Evolutionary conservation across 2,797 vertebrate species (phyloP).

Genomic region (Clarias fuscus): DNA sequence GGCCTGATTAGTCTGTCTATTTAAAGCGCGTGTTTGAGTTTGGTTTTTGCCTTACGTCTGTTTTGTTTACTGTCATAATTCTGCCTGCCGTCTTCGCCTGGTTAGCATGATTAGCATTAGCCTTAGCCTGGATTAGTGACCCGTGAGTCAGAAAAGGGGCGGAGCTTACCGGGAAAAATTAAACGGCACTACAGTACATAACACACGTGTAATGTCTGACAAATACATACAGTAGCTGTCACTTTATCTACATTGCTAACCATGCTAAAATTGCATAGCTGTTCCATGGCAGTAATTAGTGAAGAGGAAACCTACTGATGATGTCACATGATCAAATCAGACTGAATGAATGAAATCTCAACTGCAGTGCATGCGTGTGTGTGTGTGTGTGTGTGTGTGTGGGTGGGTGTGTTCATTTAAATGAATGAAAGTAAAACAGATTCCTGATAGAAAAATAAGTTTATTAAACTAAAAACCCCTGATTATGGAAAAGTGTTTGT

Average conservation of each 20-base stretch:
- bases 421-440: slow-evolving; percentile 65
- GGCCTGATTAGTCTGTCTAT: too few species aligned
- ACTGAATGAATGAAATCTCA: not conserved
- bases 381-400: slow-evolving; percentile 17
- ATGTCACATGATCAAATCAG: not conserved
- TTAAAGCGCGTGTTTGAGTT: too few species aligned
- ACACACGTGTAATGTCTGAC: not conserved
- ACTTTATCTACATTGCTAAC: not conserved
- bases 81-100: too few species aligned
- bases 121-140: not conserved
- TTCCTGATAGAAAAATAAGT: slow-evolving; percentile 90
- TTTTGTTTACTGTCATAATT: too few species aligned
- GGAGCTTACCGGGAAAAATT: not conserved
- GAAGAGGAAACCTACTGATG: not conserved
- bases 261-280: not conserved
- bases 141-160: not conserved
- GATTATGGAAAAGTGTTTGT: slow-evolving; percentile 40
- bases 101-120: not conserved
- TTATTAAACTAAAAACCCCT: slow-evolving; percentile 82
- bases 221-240: not conserved
- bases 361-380: not conserved
- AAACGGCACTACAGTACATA: not conserved
- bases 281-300: not conserved
- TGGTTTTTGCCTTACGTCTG: too few species aligned
- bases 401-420: slow-evolving; percentile 34